Base-by-base conservation (phyloP, 1,140 invertebrate genomes). In the Hypothenemus hampei region DNA sequence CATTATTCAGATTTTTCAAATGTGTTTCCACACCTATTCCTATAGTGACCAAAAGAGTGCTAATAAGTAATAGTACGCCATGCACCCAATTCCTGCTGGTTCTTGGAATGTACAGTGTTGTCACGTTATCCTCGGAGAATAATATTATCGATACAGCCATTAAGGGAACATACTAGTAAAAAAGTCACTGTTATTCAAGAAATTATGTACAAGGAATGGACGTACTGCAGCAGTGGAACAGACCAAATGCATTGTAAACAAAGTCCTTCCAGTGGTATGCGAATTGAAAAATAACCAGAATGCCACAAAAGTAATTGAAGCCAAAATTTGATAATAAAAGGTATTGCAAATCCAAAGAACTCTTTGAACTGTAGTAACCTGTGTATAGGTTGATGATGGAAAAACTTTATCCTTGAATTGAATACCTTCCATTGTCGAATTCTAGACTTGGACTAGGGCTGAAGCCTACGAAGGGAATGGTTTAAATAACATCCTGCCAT, bases 111-210 rank as follows among this genome's bases (percentile, higher is more conserved):
- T 46, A 13, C 5, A 53, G 18, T 11, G 36, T 52, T 26, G 43
- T 54, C 20, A 58, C 13, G 22, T 60, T 57, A 4, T 50, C 54
- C 39, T 57, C 50, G 13, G 48, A 35, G 44, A 62, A 57, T 29
- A 57, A 21, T 11, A 62, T 51, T 5, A 62, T 57, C 24, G 46
- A 58, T 33, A 46, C 46, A 4, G 58, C 60, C 60, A 62, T 62
- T 11, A 62, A 48, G 8, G 58, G 58, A 23, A 60, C 13, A 23
- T 60, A 60, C 60, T 62, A 20, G 31, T 29, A 7, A 6, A 29
- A 29, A 29, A 6, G n/a, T 37, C 6, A 15, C 35, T 8, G 5
- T 5, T 15, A 16, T 37, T 37, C 15, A 3, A 2, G 22, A 41
- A 41, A 21, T 13, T 37, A 4, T 5, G n/a, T 39, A 4, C 18